Evolutionary conservation across 2,113 vertebrate species (phyloP).

Genomic region (Marmota monax): DNA sequence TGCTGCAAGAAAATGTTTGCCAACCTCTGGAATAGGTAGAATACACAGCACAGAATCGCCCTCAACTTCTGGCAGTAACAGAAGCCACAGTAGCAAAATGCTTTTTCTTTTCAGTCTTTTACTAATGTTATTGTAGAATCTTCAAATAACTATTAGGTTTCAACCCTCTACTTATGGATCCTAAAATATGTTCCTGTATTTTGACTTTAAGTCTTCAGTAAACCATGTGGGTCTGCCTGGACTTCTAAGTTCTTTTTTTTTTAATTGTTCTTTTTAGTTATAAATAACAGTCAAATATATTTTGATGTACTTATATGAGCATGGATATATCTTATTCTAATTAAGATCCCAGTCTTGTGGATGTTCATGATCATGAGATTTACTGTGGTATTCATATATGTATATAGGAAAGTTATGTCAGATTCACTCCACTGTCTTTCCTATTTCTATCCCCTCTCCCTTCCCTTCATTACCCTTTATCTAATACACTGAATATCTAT

Average conservation of each 20-base stretch:
- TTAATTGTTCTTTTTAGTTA: too few relatives aligned
- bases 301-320: too few relatives aligned
- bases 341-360: too few relatives aligned
- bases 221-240: not conserved
- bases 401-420: too few relatives aligned
- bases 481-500: too few relatives aligned
- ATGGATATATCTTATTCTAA: too few relatives aligned
- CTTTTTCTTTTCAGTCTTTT: not conserved
- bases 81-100: not conserved
- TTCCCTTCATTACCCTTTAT: too few relatives aligned
- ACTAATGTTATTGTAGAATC: not conserved
- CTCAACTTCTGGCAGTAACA: not conserved
- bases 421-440: too few relatives aligned
- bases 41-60: not conserved
- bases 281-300: too few relatives aligned
- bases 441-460: too few relatives aligned
- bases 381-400: too few relatives aligned
- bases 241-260: not conserved
- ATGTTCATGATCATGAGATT: too few relatives aligned
- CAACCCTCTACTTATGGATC: not conserved
- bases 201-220: not conserved
- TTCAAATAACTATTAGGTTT: not conserved
- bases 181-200: not conserved
- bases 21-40: not conserved
- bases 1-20: not conserved